These are phyloP conservation scores for Carposina sasakii DNA, from an alignment of 1,140 invertebrate species.

Conservation along the genomic window DNA sequence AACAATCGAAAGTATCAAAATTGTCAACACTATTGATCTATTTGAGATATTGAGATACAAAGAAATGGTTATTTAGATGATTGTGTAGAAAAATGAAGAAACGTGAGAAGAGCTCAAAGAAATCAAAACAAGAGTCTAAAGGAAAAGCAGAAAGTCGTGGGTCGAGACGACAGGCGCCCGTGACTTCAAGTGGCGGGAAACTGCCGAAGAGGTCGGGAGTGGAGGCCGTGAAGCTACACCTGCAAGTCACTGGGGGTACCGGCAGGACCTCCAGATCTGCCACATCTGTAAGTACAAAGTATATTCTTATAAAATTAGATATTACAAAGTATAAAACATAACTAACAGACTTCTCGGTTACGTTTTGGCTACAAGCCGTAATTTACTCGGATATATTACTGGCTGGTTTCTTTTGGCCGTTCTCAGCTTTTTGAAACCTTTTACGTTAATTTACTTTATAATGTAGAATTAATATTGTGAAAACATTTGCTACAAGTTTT, in stretches of 20 bases:
- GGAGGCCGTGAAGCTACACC: constrained; percentile 60
- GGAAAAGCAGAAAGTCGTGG: constrained; percentile 24
- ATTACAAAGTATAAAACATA: too few species aligned
- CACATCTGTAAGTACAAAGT: constrained; percentile 40
- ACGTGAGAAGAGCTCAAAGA: constrained; percentile 26
- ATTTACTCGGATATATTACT: too few species aligned
- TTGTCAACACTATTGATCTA: constrained; percentile 3
- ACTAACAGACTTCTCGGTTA: too few species aligned
- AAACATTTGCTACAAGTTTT: too few species aligned
- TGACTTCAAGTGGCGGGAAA: background rate
- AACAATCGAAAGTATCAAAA: too few species aligned
- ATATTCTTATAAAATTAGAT: background rate
- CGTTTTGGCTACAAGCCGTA: too few species aligned
- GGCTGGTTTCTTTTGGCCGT: too few species aligned
- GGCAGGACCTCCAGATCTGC: constrained; percentile 60
- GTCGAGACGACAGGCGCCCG: background rate
- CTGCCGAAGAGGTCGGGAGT: constrained; percentile 48
- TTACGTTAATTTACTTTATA: too few species aligned
- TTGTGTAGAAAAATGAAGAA: constrained; percentile 48
- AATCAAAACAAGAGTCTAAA: constrained; percentile 28
- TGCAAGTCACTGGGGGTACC: constrained; percentile 47
- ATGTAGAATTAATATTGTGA: too few species aligned
- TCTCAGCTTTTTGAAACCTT: too few species aligned
- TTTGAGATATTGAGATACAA: background rate
- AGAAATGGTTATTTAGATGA: constrained; percentile 14